These are phyloP conservation scores for Heterohyrax brucei DNA, from an alignment of 2,797 vertebrate genomes.

Conservation along the genomic window DNA sequence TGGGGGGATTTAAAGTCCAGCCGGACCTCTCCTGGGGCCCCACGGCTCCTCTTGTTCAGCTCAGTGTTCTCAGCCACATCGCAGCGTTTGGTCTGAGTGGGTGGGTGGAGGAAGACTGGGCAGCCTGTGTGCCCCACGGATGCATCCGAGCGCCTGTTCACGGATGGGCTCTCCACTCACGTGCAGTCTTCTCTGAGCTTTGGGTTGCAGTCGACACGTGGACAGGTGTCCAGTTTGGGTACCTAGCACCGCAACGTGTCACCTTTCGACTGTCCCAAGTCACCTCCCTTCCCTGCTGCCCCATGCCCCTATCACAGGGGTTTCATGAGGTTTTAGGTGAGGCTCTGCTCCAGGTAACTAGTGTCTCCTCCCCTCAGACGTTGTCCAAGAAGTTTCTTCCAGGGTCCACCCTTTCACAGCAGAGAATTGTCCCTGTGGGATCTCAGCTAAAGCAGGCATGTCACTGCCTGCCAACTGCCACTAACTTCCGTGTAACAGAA, in stretches of 20 bases:
- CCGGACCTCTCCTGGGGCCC: neutral
- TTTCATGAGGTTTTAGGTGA: neutral
- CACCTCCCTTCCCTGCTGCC: neutral
- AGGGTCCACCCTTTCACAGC: neutral
- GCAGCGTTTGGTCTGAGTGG: constrained; percentile 21
- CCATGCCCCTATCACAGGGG: neutral
- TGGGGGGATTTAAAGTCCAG: neutral
- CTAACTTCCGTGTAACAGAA: neutral
- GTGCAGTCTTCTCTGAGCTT: neutral
- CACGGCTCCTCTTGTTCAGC: neutral
- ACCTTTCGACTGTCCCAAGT: neutral
- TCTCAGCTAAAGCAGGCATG: neutral
- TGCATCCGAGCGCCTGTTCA: neutral
- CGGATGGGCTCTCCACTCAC: neutral
- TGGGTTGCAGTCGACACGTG: neutral
- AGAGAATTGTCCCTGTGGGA: neutral
- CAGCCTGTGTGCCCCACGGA: no score
- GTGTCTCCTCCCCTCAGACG: neutral
- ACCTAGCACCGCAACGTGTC: neutral
- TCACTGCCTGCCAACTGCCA: neutral
- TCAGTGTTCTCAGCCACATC: neutral
- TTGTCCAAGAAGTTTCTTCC: neutral
- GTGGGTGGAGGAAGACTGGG: neutral
- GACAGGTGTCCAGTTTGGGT: neutral
- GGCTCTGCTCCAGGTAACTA: neutral